Conservation (phyloP, 2,888 invertebrate genomes). For the Drosophila nr. medialis region DNA sequence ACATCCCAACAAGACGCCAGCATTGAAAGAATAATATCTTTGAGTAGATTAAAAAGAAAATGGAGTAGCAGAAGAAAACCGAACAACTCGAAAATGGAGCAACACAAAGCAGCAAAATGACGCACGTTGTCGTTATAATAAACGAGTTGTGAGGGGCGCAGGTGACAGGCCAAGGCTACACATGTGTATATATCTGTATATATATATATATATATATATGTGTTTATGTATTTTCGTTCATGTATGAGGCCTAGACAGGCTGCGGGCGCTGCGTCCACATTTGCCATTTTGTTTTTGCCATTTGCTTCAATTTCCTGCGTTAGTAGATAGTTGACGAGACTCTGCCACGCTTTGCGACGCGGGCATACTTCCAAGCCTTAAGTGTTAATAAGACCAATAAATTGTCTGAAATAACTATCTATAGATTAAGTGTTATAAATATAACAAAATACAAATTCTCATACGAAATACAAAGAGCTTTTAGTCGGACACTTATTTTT, state of each 20-base stretch:
- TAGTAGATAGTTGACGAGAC: neutral
- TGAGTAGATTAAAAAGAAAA: conserved; percentile 73
- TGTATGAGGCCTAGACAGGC: conserved; percentile 46
- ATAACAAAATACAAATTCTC: neutral
- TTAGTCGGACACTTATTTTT: neutral
- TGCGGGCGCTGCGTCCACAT: conserved; percentile 35
- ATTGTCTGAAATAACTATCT: neutral
- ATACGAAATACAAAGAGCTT: neutral
- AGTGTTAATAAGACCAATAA: neutral
- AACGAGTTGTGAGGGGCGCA: conserved; percentile 11
- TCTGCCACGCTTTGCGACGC: neutral
- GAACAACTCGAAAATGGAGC: conserved; percentile 56
- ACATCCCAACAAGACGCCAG: conserved; percentile 36
- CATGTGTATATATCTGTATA: neutral
- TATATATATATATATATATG: neutral
- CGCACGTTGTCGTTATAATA: conserved; percentile 72
- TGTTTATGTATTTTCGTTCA: neutral
- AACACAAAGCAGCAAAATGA: conserved; percentile 69
- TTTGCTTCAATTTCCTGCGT: conserved; percentile 16
- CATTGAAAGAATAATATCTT: conserved; percentile 77
- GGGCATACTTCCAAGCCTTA: neutral
- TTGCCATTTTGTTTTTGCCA: conserved; percentile 33
- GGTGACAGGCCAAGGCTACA: conserved; percentile 39
- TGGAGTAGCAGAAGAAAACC: conserved; percentile 31
- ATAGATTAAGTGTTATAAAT: neutral